A percentile compares a stretch with the other conserved stretches of the same genome.
phyloP scores from a whole-genome alignment of 2,888 invertebrate genomes.

The Xylota sylvarum region DNA sequence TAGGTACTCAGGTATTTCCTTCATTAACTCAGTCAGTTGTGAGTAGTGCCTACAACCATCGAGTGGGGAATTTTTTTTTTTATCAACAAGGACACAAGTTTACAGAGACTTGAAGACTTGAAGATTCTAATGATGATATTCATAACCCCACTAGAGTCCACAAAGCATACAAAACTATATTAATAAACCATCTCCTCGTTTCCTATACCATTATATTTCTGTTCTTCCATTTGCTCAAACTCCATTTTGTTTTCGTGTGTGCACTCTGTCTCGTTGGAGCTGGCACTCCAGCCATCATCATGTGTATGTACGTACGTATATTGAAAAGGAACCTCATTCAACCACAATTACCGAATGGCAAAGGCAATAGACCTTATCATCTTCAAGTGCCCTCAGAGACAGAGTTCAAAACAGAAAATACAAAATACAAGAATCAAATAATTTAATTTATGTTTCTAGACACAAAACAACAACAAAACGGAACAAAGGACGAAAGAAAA shows the following conservation, averaged over 20 bases:
- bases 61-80: neutral
- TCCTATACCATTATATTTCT: neutral
- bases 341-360: slow-evolving; percentile 55
- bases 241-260: slow-evolving; percentile 8
- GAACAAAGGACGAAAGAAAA: slow-evolving; percentile 37
- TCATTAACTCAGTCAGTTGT: slow-evolving; percentile 8
- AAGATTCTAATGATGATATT: neutral
- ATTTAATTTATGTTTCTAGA: slow-evolving; percentile 75
- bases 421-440: slow-evolving; percentile 70
- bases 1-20: slow-evolving; percentile 21
- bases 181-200: neutral
- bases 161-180: neutral
- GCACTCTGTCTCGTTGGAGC: neutral
- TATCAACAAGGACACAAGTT: neutral
- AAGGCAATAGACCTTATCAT: slow-evolving; percentile 69
- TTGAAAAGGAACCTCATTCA: slow-evolving; percentile 13
- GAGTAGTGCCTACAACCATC: neutral
- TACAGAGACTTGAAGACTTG: neutral
- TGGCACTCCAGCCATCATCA: slow-evolving; percentile 14
- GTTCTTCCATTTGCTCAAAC: slow-evolving; percentile 8
- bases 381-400: slow-evolving; percentile 67
- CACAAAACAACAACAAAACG: slow-evolving; percentile 55
- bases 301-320: neutral
- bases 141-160: neutral
- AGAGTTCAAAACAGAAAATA: slow-evolving; percentile 26